phyloP scores from a whole-genome alignment of 2,797 vertebrate genomes.

The Cryptoblepharus egeriae region DNA sequence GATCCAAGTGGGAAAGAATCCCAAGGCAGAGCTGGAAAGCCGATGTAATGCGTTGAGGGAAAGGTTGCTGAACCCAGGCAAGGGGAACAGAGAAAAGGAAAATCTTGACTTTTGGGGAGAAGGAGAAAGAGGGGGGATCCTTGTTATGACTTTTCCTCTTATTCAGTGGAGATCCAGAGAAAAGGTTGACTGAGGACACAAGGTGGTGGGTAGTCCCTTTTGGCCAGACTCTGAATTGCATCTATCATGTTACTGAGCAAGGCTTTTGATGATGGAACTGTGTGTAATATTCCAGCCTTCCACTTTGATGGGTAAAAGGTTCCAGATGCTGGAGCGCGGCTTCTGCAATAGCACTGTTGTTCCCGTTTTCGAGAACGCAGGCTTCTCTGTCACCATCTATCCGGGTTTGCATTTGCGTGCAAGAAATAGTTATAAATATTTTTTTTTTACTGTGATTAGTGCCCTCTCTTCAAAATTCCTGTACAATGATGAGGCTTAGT shows the following conservation, averaged over 20 bases:
- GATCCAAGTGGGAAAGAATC: constrained; percentile 20
- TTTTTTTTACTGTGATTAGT: neutral
- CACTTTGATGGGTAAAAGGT: constrained; percentile 35
- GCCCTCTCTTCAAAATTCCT: too few species aligned
- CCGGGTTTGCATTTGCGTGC: neutral
- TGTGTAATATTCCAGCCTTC: constrained; percentile 23
- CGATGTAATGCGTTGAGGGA: neutral
- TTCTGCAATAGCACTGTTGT: constrained; percentile 14
- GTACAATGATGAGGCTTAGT: neutral
- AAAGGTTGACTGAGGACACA: constrained; percentile 21
- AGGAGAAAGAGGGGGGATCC: neutral
- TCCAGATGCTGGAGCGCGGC: constrained; percentile 5
- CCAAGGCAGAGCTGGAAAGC: constrained; percentile 11
- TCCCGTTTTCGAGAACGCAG: constrained; percentile 6
- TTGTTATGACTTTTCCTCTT: neutral
- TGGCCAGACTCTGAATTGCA: constrained; percentile 10
- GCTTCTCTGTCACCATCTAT: constrained; percentile 2
- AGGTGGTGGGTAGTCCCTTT: constrained; percentile 15
- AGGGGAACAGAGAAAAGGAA: constrained; percentile 35
- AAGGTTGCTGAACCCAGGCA: constrained; percentile 7
- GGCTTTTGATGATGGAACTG: constrained; percentile 29
- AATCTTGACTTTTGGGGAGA: neutral
- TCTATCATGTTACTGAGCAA: constrained; percentile 21
- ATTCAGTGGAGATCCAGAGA: neutral
- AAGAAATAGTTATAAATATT: neutral